A percentile compares a stretch with the other conserved stretches of the same genome.
Evolutionary conservation across 2,797 vertebrate species (phyloP).

Genomic region (Channa striata): DNA sequence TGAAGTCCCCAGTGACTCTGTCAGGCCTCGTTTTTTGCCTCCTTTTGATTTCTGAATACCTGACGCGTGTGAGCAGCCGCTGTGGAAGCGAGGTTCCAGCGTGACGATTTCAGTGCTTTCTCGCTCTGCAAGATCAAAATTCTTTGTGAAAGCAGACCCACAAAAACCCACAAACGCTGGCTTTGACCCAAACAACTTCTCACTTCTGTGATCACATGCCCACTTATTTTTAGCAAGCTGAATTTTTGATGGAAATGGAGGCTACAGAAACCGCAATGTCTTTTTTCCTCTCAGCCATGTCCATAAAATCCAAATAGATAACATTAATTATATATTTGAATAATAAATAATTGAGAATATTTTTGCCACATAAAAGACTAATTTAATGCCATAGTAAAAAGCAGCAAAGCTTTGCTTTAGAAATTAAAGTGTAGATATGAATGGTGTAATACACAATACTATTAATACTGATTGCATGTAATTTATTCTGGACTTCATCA

Average conservation of each 20-base stretch:
- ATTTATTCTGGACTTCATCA: not conserved
- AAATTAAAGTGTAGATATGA: not conserved
- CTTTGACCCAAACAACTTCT: constrained; percentile 51
- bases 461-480: not conserved
- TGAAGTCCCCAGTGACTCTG: constrained; percentile 9
- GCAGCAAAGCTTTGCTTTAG: not conserved
- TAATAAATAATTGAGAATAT: constrained; percentile 54
- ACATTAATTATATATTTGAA: constrained; percentile 66
- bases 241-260: constrained; percentile 69
- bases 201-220: constrained; percentile 45
- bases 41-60: constrained; percentile 25
- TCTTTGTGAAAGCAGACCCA: constrained; percentile 17
- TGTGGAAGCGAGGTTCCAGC: constrained; percentile 8
- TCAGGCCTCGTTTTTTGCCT: constrained; percentile 19
- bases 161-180: constrained; percentile 41
- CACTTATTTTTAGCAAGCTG: constrained; percentile 69
- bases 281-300: constrained; percentile 34
- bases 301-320: constrained; percentile 30
- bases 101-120: constrained; percentile 10
- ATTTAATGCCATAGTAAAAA: constrained; percentile 16
- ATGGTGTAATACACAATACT: not conserved
- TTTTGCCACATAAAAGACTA: constrained; percentile 20
- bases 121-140: constrained; percentile 11
- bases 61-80: constrained; percentile 2
- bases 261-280: constrained; percentile 15